Evolutionary conservation across 2,113 vertebrate species (phyloP).

Genomic region (Orthonyx spaldingii): DNA sequence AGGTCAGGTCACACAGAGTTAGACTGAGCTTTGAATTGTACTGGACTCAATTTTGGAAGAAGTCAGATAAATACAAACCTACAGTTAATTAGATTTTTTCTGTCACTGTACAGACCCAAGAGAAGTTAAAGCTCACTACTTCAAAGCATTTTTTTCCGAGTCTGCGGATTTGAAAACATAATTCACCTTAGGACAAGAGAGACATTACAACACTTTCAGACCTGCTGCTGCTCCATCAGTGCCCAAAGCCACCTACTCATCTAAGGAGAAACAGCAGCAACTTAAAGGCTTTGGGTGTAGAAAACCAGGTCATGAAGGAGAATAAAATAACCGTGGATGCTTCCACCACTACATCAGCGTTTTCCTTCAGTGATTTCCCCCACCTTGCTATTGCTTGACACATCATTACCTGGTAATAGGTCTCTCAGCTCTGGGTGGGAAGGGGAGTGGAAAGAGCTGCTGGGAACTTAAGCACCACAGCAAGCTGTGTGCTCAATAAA

Average conservation of each 20-base stretch:
- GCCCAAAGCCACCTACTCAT: neutral
- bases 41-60: neutral
- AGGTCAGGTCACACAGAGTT: neutral
- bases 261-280: neutral
- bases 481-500: slow-evolving; percentile 27
- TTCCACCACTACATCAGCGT: neutral
- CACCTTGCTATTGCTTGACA: slow-evolving; percentile 25
- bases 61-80: neutral
- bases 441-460: slow-evolving; percentile 22
- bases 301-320: neutral
- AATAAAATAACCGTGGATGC: neutral
- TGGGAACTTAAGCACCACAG: slow-evolving; percentile 32
- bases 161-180: neutral
- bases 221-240: rapidly evolving
- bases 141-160: neutral
- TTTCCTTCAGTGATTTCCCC: neutral
- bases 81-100: neutral
- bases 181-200: neutral
- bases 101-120: neutral
- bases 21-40: neutral
- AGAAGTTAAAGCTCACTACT: neutral
- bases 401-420: slow-evolving; percentile 58
- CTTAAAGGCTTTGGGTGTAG: neutral
- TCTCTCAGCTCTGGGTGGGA: slow-evolving; percentile 55
- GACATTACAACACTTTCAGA: neutral